Evolutionary conservation across 2,797 vertebrate genomes (phyloP), one percentile per base, ranked within the genome.

Genomic region (Spea hammondii): DNA sequence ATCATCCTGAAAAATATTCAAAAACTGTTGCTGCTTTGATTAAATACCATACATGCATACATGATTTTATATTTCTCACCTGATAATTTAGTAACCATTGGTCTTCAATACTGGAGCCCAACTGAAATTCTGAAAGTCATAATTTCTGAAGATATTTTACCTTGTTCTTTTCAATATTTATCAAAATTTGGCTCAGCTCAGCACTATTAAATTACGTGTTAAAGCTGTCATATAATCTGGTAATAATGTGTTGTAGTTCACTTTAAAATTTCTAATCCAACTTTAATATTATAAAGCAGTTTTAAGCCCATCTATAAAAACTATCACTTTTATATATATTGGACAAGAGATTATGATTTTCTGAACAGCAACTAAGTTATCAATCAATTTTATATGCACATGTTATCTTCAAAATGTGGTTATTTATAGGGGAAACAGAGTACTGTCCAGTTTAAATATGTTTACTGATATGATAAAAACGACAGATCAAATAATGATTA

Each of bases 381-480:
- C 47, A 70, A 70, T 74, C 49, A 54, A 44, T 55, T 75, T 70
- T 70, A 79, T 65, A 8, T 48, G 10, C 48, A 13, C 55, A 70
- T 47, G 0, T 47, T 69, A 9, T 62, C 60, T n/a, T 45, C 46
- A 62, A 17, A 46, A 70, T 46, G 69, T 46, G 72, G 70, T 65
- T 12, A 65, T 80, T 65, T 47, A 70, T 65, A 72, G 53, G 32
- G 48, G 62, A 46, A 62, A 47, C 11, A 17, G 17, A n/a, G 49
- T 49, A 77, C 32, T 77, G 68, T 65, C 62, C 64, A 73, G 70
- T 66, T 68, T 17, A 48, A 72, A 4, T 59, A 72, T 80, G 8
- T 69, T 77, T 66, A 80, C 75, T 80, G 68, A 75, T 75, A 70
- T 65, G 14, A 70, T 69, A 64, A 64, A 70, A 75, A 69, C 55